Evolutionary conservation across 1,140 invertebrate genomes (phyloP).

Genomic region (Anoplophora glabripennis): DNA sequence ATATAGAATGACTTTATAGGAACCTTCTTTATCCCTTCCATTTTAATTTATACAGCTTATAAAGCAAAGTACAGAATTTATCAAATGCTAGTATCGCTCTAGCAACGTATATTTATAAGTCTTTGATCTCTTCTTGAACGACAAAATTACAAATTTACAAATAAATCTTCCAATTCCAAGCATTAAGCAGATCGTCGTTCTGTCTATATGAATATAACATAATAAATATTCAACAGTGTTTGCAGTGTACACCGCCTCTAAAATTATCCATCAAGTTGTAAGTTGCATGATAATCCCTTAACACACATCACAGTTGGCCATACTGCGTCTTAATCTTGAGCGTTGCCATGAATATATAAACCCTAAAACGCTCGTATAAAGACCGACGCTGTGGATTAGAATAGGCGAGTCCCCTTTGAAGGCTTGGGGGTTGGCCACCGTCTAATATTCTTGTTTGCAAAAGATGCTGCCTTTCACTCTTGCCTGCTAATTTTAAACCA

Average conservation of each 20-base stretch:
- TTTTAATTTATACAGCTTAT: too few species aligned
- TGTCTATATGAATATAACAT: constrained; percentile 25
- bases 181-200: constrained; percentile 8
- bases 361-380: constrained; percentile 31
- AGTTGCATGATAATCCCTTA: constrained; percentile 37
- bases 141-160: too few species aligned
- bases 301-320: constrained; percentile 39
- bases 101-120: too few species aligned
- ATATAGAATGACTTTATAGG: too few species aligned
- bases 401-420: neutral
- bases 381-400: constrained; percentile 15
- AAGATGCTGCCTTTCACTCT: constrained; percentile 27
- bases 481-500: constrained; percentile 32
- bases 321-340: constrained; percentile 44
- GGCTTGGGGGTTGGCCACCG: constrained; percentile 6
- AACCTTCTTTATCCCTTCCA: too few species aligned
- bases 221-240: constrained; percentile 44
- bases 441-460: constrained; percentile 28
- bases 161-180: neutral
- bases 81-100: too few species aligned
- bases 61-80: too few species aligned
- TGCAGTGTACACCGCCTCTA: constrained; percentile 38
- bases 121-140: too few species aligned
- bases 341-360: constrained; percentile 44
- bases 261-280: constrained; percentile 41